Base-by-base conservation (phyloP, 1,140 invertebrate genomes). In the Orchesella cincta region DNA sequence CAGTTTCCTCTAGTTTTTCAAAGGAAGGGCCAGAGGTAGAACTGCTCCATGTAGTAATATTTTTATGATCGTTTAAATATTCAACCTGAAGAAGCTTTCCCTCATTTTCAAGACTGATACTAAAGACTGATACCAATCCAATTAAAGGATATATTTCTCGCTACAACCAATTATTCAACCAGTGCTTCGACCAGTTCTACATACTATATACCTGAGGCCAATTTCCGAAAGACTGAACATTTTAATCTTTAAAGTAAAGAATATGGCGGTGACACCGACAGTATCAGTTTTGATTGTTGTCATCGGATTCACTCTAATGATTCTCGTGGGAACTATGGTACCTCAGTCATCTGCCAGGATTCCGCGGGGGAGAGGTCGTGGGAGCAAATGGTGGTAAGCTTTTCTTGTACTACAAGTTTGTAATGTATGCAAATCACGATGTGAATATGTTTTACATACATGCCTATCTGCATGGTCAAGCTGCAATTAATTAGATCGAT, bases 351-450 rank as follows among this genome's bases (percentile, higher is more conserved):
- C 78, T 34, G 79, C 80, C 23, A 76, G 82, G 23, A 82, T 77
- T 76, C 81, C 82, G 33, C 76, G 76, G 76, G 82, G 83, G 8
- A 76, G 84, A 62, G 84, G 84, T 74, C 71, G 84, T 54, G 84
- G 84, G 34, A 83, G 83, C 79, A 85, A 84, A 81, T 85, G 84
- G 84, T 85, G 84, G 84, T 85, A 82, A 82, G 84, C 84, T 57
- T 26, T 14, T 57, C 23, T 57, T 14, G 5, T n/a, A n/a, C n/a
- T n/a, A n/a, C n/a, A n/a, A n/a, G n/a, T n/a, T n/a, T n/a, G n/a
- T n/a, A n/a, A n/a, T n/a, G n/a, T n/a, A n/a, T n/a, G n/a, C n/a
- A n/a, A n/a, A n/a, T n/a, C n/a, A n/a, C n/a, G n/a, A n/a, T n/a
- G n/a, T n/a, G n/a, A n/a, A n/a, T n/a, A n/a, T n/a, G n/a, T n/a